Evolutionary conservation across 2,113 vertebrate species (phyloP).

Genomic region (Poeciliopsis occidentalis): DNA sequence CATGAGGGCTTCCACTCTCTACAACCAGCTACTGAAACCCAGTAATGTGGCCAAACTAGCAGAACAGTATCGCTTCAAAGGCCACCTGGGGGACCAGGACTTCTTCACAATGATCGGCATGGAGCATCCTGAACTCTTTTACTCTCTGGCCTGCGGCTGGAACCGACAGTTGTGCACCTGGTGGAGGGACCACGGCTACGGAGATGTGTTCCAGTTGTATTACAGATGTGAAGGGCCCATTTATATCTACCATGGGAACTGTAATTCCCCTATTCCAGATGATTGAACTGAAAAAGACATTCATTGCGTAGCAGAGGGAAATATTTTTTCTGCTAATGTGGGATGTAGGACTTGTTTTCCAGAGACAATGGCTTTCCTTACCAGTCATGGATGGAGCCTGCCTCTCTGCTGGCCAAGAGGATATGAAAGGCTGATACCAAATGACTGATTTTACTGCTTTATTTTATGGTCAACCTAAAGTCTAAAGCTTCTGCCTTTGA

Average conservation of each 20-base stretch:
- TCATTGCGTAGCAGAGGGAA: background rate
- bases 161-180: slow-evolving; percentile 97
- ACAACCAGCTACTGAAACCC: slow-evolving; percentile 88
- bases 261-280: slow-evolving; percentile 90
- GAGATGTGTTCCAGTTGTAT: slow-evolving; percentile 89
- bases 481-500: background rate
- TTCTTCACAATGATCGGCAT: slow-evolving; percentile 98
- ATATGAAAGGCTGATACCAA: background rate
- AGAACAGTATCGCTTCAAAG: slow-evolving; percentile 90
- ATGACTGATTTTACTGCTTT: background rate
- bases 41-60: slow-evolving; percentile 83
- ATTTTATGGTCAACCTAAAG: background rate
- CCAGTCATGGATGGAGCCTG: slow-evolving; percentile 1
- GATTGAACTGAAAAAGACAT: slow-evolving; percentile 73
- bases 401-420: slow-evolving; percentile 57
- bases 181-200: slow-evolving; percentile 96
- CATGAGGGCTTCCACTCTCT: slow-evolving; percentile 90
- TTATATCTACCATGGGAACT: slow-evolving; percentile 95
- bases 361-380: slow-evolving; percentile 9
- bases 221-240: slow-evolving; percentile 88
- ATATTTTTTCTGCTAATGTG: background rate
- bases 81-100: slow-evolving; percentile 97
- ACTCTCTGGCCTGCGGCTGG: slow-evolving; percentile 89
- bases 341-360: background rate
- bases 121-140: slow-evolving; percentile 93